These are phyloP conservation scores for Thera britannica DNA, from an alignment of 2,888 invertebrate genomes.

Conservation along the genomic window DNA sequence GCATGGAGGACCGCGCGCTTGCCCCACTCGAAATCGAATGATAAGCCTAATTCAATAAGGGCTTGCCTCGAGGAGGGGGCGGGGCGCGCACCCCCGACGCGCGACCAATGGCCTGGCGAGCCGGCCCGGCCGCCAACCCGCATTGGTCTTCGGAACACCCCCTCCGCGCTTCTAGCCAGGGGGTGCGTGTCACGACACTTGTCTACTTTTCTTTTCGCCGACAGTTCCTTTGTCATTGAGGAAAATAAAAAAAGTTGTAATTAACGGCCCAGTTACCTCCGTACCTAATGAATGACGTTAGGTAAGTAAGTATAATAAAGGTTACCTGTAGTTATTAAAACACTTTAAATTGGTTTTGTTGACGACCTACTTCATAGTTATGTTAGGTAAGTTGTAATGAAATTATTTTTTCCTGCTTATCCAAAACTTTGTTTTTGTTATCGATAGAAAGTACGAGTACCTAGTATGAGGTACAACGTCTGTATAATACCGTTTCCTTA, in stretches of 20 bases:
- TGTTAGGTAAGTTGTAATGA: conserved; percentile 9
- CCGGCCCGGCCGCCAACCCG: conserved; percentile 56
- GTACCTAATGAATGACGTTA: conserved; percentile 70
- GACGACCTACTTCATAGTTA: conserved; percentile 31
- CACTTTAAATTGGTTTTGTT: conserved; percentile 16
- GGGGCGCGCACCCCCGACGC: conserved; percentile 74
- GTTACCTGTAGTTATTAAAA: conserved; percentile 39
- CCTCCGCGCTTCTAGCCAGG: conserved; percentile 60
- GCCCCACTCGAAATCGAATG: conserved; percentile 86
- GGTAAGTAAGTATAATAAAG: conserved; percentile 67
- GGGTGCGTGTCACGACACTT: conserved; percentile 84
- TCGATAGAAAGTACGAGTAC: not conserved
- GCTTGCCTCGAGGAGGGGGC: conserved; percentile 82
- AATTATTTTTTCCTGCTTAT: not conserved
- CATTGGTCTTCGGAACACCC: conserved; percentile 61
- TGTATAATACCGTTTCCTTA: too few species aligned
- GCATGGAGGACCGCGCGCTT: conserved; percentile 79
- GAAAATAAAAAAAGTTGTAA: conserved; percentile 84
- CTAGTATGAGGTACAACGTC: too few species aligned
- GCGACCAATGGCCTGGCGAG: conserved; percentile 70
- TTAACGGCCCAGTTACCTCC: conserved; percentile 84
- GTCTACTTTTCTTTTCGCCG: conserved; percentile 85
- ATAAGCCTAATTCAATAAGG: conserved; percentile 93
- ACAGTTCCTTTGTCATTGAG: conserved; percentile 85
- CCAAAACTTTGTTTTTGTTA: not conserved